Base-by-base conservation (phyloP, 2,888 invertebrate genomes). In the Lomographa bimaculata region DNA sequence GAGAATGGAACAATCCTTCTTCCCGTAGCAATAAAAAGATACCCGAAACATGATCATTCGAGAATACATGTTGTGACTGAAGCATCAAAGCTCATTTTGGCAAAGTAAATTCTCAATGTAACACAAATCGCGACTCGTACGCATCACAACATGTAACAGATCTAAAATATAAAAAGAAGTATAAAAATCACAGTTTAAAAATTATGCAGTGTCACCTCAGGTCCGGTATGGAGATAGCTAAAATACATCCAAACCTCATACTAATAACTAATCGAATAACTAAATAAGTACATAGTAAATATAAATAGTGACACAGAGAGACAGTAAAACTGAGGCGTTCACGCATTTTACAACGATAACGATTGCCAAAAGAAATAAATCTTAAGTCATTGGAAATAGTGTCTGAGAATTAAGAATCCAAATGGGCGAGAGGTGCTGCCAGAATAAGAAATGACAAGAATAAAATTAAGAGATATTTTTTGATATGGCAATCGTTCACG, bases 171-270 rank as follows among this genome's bases (percentile, higher is more conserved):
- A 79, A 74, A 79, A 76, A 76, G 69, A 79, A 79, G 79, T 81
- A 84, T 81, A 89, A 87, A 86, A 86, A 89, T 89, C 89, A 89
- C 89, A 89, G 89, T 85, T 87, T 74, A 77, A 66, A 84, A 85
- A 87, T 87, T 87, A 89, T 87, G 89, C 89, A 80, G 84, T 78
- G 84, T 84, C 83, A 82, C 83, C 80, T 85, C 79, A 82, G 79
- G 82, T 80, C 74, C 74, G 75, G 78, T 77, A 71, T 74, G 79
- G 82, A 81, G 81, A 78, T 77, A 49, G 38, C 33, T 47, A 40
- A 32, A 74, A 72, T 76, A 73, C 74, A 73, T 79, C 73, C 58
- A 61, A 70, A 65, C 69, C 60, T 75, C 76, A 71, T 71, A 74
- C 74, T 69, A 77, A 40, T 18, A 78, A 69, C 71, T 65, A 66